Percentiles rank a stretch among this genome's conserved stretches.
phyloP scores from a whole-genome alignment of 2,888 invertebrate genomes.

The Sinodicranocentrus sp. region DNA sequence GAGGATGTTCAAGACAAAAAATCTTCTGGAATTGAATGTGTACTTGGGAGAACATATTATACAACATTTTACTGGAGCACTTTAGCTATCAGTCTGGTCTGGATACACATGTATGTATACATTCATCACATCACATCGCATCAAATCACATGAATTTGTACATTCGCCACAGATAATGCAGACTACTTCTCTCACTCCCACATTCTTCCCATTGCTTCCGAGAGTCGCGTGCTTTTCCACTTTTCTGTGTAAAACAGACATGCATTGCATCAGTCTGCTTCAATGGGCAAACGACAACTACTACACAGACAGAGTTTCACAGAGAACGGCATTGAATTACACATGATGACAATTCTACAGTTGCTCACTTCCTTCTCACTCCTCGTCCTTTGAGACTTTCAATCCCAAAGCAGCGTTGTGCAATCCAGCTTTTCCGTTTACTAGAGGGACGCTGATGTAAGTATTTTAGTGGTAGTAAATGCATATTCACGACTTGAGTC shows the following conservation, averaged over 20 bases:
- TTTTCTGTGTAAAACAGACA: conserved; percentile 4
- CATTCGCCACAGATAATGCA: conserved; percentile 15
- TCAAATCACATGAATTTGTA: conserved; percentile 55
- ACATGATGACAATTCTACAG: conserved; percentile 37
- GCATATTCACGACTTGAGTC: conserved; percentile 10
- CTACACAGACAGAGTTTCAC: background rate
- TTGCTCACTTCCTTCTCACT: conserved; percentile 44
- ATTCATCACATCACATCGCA: conserved; percentile 33
- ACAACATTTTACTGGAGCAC: too few species aligned
- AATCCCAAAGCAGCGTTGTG: conserved; percentile 20
- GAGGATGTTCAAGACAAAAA: conserved; percentile 48
- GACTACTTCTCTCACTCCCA: background rate
- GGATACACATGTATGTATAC: background rate
- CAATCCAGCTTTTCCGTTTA: conserved; percentile 2
- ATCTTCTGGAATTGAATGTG: too few species aligned
- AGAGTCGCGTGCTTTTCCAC: background rate
- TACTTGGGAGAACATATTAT: too few species aligned
- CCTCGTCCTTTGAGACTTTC: conserved; percentile 13
- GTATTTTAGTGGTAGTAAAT: background rate
- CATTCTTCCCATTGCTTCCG: background rate
- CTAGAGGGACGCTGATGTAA: background rate
- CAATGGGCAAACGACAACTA: conserved; percentile 1
- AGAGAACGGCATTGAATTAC: conserved; percentile 35
- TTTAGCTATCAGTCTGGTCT: conserved; percentile 1
- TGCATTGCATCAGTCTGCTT: conserved; percentile 23